Evolutionary conservation across 2,888 invertebrate species (phyloP), one percentile per base, ranked within the genome.

Genomic region (Eupithecia subumbrata): DNA sequence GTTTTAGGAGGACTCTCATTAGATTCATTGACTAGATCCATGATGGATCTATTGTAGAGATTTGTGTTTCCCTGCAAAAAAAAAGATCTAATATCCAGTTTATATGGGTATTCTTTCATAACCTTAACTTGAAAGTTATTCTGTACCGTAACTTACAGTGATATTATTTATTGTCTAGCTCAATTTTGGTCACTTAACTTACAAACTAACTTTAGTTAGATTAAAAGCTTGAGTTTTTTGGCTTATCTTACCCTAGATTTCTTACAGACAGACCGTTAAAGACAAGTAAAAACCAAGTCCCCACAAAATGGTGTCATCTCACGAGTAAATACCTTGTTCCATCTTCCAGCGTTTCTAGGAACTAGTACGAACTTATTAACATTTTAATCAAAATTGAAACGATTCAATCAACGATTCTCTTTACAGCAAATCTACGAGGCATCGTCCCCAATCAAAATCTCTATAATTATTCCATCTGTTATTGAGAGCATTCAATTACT

Each of bases 381-480:
- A 11, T 56, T 11, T 22, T 22, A 22, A 22, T 56, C 56, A 60
- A 60, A 64, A 64, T 34, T 37, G 66, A 67, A 40, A n/a, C 18
- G 11, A 67, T 9, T 67, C 40, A 67, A 67, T 67, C 37, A 37
- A 67, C 4, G 11, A 56, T 9, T 22, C 25, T 60, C 60, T 22
- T 0, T 25, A 67, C 18, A 18, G 66, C 40, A 67, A 40, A 67
- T 67, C 48, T n/a, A 69, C 30, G 60, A 43, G 16, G 66, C 66
- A 67, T 37, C 37, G 34, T 67, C 66, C 66, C 60, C 60, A 60
- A 60, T 60, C 60, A 25, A 64, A 40, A 88, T 87, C 84, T 82
- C 87, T 90, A 89, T 94, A 94, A 94, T 94, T 93, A 94, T 90
- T 87, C 89, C 89, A 90, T 90, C 90, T 90, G 91, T 87, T 88